Percentiles rank a stretch among this genome's conserved stretches.
Evolutionary conservation across 2,113 vertebrate species (phyloP).

Genomic region (Solea senegalensis): DNA sequence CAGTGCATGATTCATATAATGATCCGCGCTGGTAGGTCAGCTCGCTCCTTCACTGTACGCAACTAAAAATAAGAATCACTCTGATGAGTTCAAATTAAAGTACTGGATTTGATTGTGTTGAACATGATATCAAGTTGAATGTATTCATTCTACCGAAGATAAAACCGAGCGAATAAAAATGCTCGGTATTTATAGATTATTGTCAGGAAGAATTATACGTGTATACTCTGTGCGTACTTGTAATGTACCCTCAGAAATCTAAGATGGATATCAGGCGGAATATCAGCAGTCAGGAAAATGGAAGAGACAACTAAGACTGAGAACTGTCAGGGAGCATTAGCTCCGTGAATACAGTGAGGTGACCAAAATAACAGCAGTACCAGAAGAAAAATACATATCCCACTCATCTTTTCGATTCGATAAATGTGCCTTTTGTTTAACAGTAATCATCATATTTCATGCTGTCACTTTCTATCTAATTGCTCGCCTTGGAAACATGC

Average conservation of each 20-base stretch:
- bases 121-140: neutral
- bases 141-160: neutral
- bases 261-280: slow-evolving; percentile 61
- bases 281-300: slow-evolving; percentile 55
- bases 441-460: slow-evolving; percentile 91
- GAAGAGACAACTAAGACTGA: slow-evolving; percentile 83
- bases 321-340: slow-evolving; percentile 84
- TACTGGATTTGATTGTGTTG: slow-evolving; percentile 9
- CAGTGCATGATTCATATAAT: slow-evolving; percentile 14
- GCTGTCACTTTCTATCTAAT: slow-evolving; percentile 81
- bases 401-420: slow-evolving; percentile 88
- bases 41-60: neutral
- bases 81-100: neutral
- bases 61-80: slow-evolving; percentile 21
- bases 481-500: slow-evolving; percentile 69
- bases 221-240: neutral
- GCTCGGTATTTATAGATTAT: slow-evolving; percentile 2
- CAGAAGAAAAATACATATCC: slow-evolving; percentile 57
- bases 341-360: slow-evolving; percentile 80
- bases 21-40: slow-evolving; percentile 8
- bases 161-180: neutral
- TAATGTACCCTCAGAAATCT: slow-evolving; percentile 61
- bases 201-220: slow-evolving; percentile 1
- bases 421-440: slow-evolving; percentile 93
- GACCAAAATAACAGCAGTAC: slow-evolving; percentile 83